Evolutionary conservation across 2,888 invertebrate species (phyloP), one percentile per base, ranked within the genome.

Genomic region (Augiades crinisus): DNA sequence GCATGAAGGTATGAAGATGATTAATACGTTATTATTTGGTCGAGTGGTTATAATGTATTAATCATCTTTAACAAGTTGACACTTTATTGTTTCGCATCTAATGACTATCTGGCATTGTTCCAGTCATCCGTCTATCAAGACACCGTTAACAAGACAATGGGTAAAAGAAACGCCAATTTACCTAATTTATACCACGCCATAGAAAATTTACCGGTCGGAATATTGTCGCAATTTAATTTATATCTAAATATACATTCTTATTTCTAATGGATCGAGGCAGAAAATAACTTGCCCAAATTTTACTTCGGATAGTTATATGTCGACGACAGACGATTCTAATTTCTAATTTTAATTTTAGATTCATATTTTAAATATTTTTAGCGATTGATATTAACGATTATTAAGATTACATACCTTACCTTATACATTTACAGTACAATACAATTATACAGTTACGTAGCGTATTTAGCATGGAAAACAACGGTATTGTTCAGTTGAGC

Each of bases 31-130:
- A 10, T 21, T 21, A 34, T 8, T 24, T 12, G 22, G 22, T 21
- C 44, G 6, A 30, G 12, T 12, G 30, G 5, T 30, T 12, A 12
- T 2, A 30, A 30, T 30, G 5, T 5, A 30, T 30, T 30, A 30
- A 12, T 30, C 10, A 27, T 27, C 27, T 10, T 10, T 30, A 34
- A 41, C 22, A 41, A 33, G 40, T 41, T 24, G 31, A 21, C 34
- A 41, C 49, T 41, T 33, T 41, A 49, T 49, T 38, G 31, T 38
- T 38, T 47, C 36, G 30, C 38, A 8, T 40, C 31, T 47, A 47
- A 47, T 41, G 40, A 49, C 22, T 38, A 17, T 40, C 13, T 41
- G 47, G 47, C 47, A 41, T 49, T 49, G 33, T 49, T 49, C 47
- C 47, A 49, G 47, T 17, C 10, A 22, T 38, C 33, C 8, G 16